Evolutionary conservation across 2,888 invertebrate genomes (phyloP).

Genomic region (Cepaea hortensis): DNA sequence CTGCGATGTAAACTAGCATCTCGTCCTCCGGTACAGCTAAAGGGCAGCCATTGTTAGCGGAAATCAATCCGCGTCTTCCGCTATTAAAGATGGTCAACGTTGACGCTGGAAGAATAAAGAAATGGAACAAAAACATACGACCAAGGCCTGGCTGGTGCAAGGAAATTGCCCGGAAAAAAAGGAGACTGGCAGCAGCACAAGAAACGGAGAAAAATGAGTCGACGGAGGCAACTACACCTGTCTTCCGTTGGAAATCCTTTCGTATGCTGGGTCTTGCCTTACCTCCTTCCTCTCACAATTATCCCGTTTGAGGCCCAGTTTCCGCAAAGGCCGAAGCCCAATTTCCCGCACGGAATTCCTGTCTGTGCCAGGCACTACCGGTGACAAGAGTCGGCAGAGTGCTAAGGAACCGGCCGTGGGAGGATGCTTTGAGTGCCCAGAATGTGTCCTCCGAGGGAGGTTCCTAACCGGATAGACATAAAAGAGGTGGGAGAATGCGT

Average conservation of each 20-base stretch:
- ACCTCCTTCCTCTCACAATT: constrained; percentile 47
- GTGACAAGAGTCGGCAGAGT: constrained; percentile 45
- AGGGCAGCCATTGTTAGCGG: background rate
- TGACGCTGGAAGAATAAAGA: constrained; percentile 1
- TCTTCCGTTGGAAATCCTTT: constrained; percentile 43
- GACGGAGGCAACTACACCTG: constrained; percentile 36
- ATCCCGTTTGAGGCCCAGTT: constrained; percentile 47
- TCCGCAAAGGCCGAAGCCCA: constrained; percentile 44
- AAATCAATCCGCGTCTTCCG: constrained; percentile 20
- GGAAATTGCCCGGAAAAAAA: constrained; percentile 15
- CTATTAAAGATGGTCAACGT: background rate
- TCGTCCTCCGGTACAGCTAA: too few species aligned
- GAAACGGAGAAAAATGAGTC: constrained; percentile 9
- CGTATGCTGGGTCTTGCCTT: constrained; percentile 39
- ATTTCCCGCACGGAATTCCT: constrained; percentile 50
- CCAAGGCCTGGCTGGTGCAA: background rate
- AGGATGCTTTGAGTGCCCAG: constrained; percentile 27
- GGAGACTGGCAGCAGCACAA: background rate
- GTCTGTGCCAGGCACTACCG: constrained; percentile 46
- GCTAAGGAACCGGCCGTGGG: constrained; percentile 23
- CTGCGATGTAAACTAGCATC: too few species aligned
- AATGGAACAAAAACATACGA: background rate
- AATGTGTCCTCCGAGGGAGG: constrained; percentile 3
- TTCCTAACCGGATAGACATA: background rate
- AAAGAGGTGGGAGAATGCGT: background rate